A percentile compares a stretch with the other conserved stretches of the same genome.
Evolutionary conservation across 2,113 vertebrate genomes (phyloP).

Genomic region (Vidua chalybeata): DNA sequence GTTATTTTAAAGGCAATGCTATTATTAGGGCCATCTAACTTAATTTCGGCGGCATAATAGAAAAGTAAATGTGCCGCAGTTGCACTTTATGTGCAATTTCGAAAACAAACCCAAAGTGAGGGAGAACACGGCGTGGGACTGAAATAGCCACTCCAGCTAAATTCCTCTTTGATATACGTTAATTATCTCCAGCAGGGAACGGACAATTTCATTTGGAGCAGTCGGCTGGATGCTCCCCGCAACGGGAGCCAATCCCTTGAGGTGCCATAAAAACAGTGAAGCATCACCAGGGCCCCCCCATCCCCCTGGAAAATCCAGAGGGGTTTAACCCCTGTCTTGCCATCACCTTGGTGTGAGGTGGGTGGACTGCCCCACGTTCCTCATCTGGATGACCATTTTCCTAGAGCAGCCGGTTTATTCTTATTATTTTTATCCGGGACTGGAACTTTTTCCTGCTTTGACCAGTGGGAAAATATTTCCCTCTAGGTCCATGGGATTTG

Average conservation of each 20-base stretch:
- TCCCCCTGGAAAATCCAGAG: background rate
- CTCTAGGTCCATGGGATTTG: background rate
- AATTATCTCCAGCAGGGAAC: constrained; percentile 46
- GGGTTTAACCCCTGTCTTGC: background rate
- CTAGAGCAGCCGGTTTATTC: accelerated
- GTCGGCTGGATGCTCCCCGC: background rate
- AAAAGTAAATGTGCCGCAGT: constrained; percentile 71
- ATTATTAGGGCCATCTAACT: constrained; percentile 72
- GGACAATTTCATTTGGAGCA: constrained; percentile 20
- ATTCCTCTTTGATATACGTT: constrained; percentile 52
- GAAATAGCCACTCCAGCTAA: constrained; percentile 56
- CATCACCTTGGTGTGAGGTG: accelerated
- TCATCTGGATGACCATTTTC: background rate
- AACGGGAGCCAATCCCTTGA: accelerated
- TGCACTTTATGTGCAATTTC: constrained; percentile 68
- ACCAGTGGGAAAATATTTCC: background rate
- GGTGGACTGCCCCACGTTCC: background rate
- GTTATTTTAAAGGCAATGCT: constrained; percentile 70
- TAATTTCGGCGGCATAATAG: constrained; percentile 72
- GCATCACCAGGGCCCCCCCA: accelerated
- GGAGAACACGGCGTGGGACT: background rate
- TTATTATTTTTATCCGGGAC: background rate
- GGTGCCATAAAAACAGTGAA: accelerated
- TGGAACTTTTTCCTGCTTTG: background rate
- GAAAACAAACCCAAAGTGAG: constrained; percentile 57